Evolutionary conservation across 35 echinoderm and acorn worm species (phyloP).

Genomic region (Strongylocentrotus purpuratus): DNA sequence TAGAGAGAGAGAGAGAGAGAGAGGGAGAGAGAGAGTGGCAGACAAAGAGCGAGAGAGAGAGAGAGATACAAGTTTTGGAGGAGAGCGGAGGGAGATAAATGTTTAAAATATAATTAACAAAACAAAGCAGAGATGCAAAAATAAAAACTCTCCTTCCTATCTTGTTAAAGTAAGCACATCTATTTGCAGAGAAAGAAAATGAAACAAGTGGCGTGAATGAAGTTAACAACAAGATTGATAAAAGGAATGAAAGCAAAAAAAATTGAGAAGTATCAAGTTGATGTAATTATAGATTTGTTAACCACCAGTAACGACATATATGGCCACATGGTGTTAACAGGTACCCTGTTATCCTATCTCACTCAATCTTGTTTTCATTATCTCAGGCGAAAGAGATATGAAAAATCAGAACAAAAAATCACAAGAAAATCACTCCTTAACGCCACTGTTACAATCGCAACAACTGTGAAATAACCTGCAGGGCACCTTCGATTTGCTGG

Average conservation of each 20-base stretch:
- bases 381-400: not conserved
- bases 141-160: not conserved
- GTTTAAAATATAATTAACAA: not conserved
- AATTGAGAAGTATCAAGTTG: not conserved
- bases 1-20: too few relatives aligned
- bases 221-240: not conserved
- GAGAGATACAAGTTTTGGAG: not conserved
- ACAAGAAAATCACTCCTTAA: not conserved
- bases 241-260: not conserved
- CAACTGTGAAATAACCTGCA: not conserved
- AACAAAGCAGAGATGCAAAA: not conserved
- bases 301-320: not conserved
- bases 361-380: slow-evolving; percentile 5
- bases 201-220: not conserved
- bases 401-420: not conserved
- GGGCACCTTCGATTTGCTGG: not conserved
- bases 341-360: not conserved
- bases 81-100: not conserved
- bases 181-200: not conserved
- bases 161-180: not conserved
- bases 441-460: not conserved
- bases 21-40: too few relatives aligned
- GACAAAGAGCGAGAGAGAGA: not conserved
- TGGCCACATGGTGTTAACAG: not conserved
- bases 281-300: not conserved